Base-by-base conservation (phyloP, 2,888 invertebrate genomes). In the Euzophera pinguis region DNA sequence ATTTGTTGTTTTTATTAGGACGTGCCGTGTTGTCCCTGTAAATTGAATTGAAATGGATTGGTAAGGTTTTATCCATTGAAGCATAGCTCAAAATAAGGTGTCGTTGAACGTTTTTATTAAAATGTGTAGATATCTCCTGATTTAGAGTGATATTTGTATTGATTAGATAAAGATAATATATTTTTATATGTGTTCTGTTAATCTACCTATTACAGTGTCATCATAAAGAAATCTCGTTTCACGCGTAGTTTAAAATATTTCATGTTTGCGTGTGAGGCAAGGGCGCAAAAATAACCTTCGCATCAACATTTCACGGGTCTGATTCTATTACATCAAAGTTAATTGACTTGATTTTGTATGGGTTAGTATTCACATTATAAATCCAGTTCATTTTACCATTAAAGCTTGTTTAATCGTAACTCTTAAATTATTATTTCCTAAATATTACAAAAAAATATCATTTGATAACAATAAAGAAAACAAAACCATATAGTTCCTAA, bases 241-340 rank as follows among this genome's bases (percentile, higher is more conserved):
- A 72, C 64, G 66, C 65, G 34, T 57, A 63, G 57, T 69, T 65
- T 60, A 55, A 60, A 56, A 41, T 62, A 61, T 69, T 67, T 67
- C 60, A 60, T 57, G 58, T 64, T 59, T 50, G 57, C 59, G 57
- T 59, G 56, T 50, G 10, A 7, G 22, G 22, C 22, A 22, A 59
- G 54, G 62, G 53, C 55, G 57, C 41, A 54, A 51, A 54, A 32
- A 37, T 57, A 66, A 62, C 65, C 66, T 69, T 68, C 56, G 45
- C 58, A 59, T 62, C 55, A 56, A 61, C 57, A 61, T 72, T 75
- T 71, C 62, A 70, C 61, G 68, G 64, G 61, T 65, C 58, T 59
- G 58, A 66, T 68, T 70, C 54, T 51, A 59, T 62, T 63, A 42
- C 17, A 45, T 13, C 22, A 32, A 32, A 32, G 13, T 38, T 38